A percentile compares a stretch with the other conserved stretches of the same genome.
These are phyloP conservation scores for Pammene aurita DNA, from an alignment of 2,888 invertebrate genomes.

Conservation along the genomic window DNA sequence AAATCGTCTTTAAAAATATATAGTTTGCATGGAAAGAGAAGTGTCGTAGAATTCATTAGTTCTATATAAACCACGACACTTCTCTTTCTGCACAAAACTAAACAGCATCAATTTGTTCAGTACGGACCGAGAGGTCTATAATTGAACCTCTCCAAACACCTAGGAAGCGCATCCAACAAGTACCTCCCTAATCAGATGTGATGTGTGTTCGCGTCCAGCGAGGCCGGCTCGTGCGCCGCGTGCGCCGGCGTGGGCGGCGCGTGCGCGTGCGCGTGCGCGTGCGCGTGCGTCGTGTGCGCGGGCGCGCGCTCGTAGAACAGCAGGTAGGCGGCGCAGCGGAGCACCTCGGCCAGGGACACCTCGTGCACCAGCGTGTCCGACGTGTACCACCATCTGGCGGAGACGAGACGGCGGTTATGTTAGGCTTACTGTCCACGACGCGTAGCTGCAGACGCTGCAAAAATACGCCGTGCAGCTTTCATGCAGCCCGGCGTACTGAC, in stretches of 20 bases:
- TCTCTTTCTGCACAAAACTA: no score
- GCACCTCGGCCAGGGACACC: constrained; percentile 91
- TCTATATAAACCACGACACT: no score
- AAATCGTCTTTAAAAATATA: no score
- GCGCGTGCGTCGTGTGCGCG: constrained; percentile 45
- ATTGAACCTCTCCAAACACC: not conserved
- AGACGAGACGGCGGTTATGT: no score
- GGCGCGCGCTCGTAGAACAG: constrained; percentile 91
- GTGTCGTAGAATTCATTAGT: no score
- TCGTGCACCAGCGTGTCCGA: constrained; percentile 93
- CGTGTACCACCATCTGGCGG: constrained; percentile 90
- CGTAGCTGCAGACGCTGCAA: no score
- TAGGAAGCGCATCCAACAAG: not conserved
- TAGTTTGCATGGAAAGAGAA: no score
- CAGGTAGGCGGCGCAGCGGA: constrained; percentile 94
- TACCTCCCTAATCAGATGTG: constrained; percentile 9
- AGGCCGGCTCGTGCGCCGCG: constrained; percentile 2
- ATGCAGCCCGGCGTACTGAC: no score
- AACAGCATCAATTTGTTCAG: not conserved
- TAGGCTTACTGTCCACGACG: no score
- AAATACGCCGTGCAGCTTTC: no score
- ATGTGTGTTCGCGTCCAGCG: constrained; percentile 4
- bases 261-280: constrained; percentile 39
- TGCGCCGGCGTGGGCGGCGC: constrained; percentile 13
- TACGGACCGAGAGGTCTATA: not conserved